phyloP scores from a whole-genome alignment of 1,140 invertebrate species.

The Pseudoatta argentina region DNA sequence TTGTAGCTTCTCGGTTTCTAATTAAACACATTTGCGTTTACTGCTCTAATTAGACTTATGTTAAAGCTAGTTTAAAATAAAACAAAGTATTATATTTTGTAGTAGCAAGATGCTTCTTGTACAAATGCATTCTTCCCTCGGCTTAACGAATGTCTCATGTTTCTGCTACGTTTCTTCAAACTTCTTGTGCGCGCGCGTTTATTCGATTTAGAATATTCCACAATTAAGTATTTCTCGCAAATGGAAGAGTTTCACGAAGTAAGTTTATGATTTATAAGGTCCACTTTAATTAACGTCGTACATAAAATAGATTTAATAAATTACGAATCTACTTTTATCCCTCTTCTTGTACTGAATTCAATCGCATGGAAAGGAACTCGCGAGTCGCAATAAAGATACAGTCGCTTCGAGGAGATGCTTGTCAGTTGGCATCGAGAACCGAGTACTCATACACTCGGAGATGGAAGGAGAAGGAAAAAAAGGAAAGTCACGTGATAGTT shows the following conservation, averaged over 20 bases:
- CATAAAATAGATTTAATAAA: constrained; percentile 21
- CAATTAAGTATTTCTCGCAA: constrained; percentile 5
- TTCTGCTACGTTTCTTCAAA: constrained; percentile 9
- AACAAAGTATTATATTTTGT: background rate
- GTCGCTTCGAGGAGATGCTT: background rate
- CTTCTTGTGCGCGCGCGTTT: background rate
- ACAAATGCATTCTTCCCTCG: background rate
- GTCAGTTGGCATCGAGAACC: background rate
- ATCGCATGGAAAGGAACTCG: background rate
- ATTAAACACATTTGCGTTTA: constrained; percentile 5
- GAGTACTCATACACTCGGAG: background rate
- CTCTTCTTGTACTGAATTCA: background rate
- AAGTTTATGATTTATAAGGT: constrained; percentile 8
- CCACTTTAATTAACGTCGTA: constrained; percentile 25
- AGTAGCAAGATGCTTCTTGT: background rate
- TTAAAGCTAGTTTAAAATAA: constrained; percentile 28
- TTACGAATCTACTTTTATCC: background rate
- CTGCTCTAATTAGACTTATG: constrained; percentile 8
- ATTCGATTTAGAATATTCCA: constrained; percentile 26
- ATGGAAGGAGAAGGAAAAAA: background rate
- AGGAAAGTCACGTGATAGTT: constrained; percentile 23
- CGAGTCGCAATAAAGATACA: constrained; percentile 9
- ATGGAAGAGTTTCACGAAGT: background rate
- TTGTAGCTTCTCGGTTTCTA: background rate
- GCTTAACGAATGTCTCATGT: constrained; percentile 26